phyloP scores from a whole-genome alignment of 2,113 vertebrate genomes.

The Lonchura striata region DNA sequence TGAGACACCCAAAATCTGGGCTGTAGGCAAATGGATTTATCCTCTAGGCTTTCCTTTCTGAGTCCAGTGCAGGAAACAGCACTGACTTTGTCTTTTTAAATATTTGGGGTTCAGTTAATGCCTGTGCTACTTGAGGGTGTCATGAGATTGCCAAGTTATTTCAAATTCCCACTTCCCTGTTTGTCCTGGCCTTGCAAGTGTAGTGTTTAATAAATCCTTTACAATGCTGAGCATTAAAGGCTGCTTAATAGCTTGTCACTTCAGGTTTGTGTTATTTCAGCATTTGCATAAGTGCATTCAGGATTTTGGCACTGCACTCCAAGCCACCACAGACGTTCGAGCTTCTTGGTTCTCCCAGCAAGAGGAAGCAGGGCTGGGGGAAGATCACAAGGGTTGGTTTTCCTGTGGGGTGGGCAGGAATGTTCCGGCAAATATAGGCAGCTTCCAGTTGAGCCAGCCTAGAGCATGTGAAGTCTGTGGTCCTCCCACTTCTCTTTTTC shows the following conservation, averaged over 20 bases:
- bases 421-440: slow-evolving; percentile 3
- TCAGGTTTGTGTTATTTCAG: not conserved
- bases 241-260: not conserved
- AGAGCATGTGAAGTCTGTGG: not conserved
- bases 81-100: not conserved
- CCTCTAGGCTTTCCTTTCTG: not conserved
- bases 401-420: not conserved
- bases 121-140: not conserved
- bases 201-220: not conserved
- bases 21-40: not conserved
- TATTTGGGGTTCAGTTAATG: not conserved
- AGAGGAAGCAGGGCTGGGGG: not conserved
- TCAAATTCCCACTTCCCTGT: not conserved
- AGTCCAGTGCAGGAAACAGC: not conserved
- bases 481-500: slow-evolving; percentile 19
- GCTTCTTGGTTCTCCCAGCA: not conserved
- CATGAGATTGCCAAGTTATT: not conserved
- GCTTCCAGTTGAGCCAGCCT: not conserved
- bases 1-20: not conserved
- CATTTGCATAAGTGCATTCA: not conserved
- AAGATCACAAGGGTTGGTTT: not conserved
- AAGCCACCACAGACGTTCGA: not conserved
- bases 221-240: not conserved
- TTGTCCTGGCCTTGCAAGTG: not conserved
- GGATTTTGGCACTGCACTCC: not conserved